phyloP scores from a whole-genome alignment of 1,140 invertebrate species.

The Chironomus tepperi region DNA sequence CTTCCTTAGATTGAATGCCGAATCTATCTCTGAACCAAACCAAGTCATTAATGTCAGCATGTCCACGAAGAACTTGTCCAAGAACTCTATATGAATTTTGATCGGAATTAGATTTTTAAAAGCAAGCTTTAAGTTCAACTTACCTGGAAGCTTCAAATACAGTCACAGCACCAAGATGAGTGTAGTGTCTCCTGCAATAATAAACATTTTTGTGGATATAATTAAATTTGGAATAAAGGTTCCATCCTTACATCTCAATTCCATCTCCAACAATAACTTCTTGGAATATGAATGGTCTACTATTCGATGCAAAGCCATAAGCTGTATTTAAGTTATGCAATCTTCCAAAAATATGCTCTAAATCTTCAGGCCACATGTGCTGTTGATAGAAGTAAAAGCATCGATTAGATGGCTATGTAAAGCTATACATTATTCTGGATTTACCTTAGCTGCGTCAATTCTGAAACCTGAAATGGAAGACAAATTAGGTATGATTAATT shows the following conservation, averaged over 20 bases:
- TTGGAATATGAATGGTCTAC: slow-evolving; percentile 62
- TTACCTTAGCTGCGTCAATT: slow-evolving; percentile 56
- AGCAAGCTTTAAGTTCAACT: background rate
- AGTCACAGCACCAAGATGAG: slow-evolving; percentile 55
- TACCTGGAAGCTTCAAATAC: slow-evolving; percentile 54
- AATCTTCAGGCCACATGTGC: slow-evolving; percentile 71
- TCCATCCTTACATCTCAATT: slow-evolving; percentile 34
- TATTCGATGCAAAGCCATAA: slow-evolving; percentile 48
- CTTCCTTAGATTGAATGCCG: slow-evolving; percentile 43
- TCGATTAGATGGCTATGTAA: too few relatives aligned
- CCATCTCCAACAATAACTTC: slow-evolving; percentile 73
- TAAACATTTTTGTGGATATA: too few relatives aligned
- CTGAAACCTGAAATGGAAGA: slow-evolving; percentile 49
- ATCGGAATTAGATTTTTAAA: slow-evolving; percentile 37
- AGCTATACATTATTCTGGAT: background rate
- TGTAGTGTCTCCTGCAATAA: slow-evolving; percentile 30
- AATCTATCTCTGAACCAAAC: slow-evolving; percentile 47
- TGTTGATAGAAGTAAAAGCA: slow-evolving; percentile 32
- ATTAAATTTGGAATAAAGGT: too few relatives aligned
- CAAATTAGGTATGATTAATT: too few relatives aligned
- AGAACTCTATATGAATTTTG: slow-evolving; percentile 49
- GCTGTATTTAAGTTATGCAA: slow-evolving; percentile 50
- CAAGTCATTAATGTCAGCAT: slow-evolving; percentile 38
- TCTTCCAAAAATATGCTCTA: slow-evolving; percentile 43
- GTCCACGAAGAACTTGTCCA: slow-evolving; percentile 32